phyloP scores from a whole-genome alignment of 2,113 vertebrate species.

The Nycticryphes semicollaris region DNA sequence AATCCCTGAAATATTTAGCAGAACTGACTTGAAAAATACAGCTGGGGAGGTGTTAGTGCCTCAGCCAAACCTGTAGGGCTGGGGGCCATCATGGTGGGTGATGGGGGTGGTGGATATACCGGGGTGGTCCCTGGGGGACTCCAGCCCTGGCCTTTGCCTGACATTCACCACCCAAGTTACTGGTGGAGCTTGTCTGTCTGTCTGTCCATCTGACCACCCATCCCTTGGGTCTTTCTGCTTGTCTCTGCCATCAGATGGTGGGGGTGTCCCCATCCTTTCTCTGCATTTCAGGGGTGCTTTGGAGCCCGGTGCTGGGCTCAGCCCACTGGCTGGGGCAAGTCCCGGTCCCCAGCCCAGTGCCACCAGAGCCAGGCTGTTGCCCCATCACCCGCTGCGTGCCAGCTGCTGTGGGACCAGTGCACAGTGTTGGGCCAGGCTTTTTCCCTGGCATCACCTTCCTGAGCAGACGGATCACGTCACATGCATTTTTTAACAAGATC shows the following conservation, averaged over 20 bases:
- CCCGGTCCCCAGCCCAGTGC: fast-evolving
- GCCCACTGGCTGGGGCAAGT: background rate
- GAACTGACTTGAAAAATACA: background rate
- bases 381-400: background rate
- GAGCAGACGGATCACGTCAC: conserved; percentile 5
- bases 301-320: background rate
- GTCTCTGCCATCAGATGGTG: background rate
- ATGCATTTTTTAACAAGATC: conserved; percentile 37
- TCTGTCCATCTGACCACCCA: background rate
- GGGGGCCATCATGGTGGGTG: no score
- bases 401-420: background rate
- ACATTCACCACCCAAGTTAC: background rate
- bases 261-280: background rate
- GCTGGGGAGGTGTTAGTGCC: background rate
- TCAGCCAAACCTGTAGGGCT: background rate
- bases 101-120: background rate
- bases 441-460: background rate
- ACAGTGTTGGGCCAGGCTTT: background rate
- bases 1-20: conserved; percentile 70
- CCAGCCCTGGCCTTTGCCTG: background rate
- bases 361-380: background rate
- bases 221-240: fast-evolving
- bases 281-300: background rate
- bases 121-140: background rate
- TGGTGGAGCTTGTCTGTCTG: background rate